Conservation (phyloP, 2,888 invertebrate genomes). For the Diaprepes abbreviatus region DNA sequence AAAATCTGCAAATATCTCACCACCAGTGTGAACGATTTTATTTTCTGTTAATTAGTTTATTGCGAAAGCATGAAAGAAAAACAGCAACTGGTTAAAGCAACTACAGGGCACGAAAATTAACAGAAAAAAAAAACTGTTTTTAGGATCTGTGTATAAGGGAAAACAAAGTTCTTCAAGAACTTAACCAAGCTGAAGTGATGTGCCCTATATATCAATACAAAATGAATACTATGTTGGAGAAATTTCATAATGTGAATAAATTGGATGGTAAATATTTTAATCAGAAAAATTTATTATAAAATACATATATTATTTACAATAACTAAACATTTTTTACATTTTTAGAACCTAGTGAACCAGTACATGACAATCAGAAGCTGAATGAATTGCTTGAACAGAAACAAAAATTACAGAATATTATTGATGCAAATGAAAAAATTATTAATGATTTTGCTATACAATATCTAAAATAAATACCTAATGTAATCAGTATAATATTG, state of each 20-base stretch:
- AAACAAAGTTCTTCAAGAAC: conserved; percentile 6
- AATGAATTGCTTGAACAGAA: neutral
- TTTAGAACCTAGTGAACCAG: conserved; percentile 4
- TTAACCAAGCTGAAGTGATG: conserved; percentile 1
- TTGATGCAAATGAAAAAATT: conserved; percentile 4
- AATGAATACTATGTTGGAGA: conserved; percentile 8
- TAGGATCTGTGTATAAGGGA: conserved; percentile 17
- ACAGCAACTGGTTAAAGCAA: too few species aligned
- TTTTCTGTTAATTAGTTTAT: too few species aligned
- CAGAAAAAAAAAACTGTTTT: neutral
- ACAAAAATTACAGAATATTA: neutral
- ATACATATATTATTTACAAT: too few species aligned
- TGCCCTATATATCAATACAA: conserved; percentile 27
- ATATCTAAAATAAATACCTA: conserved; percentile 14
- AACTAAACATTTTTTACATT: neutral
- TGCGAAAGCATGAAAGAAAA: too few species aligned
- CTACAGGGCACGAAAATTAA: neutral
- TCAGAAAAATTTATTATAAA: too few species aligned
- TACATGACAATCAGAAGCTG: neutral
- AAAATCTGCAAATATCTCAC: too few species aligned
- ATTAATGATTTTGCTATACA: conserved; percentile 12
- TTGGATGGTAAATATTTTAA: neutral
- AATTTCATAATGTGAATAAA: neutral
- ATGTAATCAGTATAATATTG: too few species aligned
- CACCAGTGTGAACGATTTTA: too few species aligned